These are phyloP conservation scores for Picus viridis DNA, from an alignment of 2,797 vertebrate genomes.

Conservation along the genomic window DNA sequence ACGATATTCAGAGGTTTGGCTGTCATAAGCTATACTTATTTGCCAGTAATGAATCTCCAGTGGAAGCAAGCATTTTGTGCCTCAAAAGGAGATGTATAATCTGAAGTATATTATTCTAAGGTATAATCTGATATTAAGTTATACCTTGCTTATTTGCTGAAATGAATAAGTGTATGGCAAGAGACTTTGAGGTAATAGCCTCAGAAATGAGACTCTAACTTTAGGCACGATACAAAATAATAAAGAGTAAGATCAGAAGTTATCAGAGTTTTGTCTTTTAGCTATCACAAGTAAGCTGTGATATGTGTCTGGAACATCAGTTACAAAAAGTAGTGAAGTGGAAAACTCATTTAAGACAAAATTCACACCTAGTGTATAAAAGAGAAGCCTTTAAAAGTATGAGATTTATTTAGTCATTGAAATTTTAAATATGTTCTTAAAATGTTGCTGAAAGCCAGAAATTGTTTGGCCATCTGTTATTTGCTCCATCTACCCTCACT, in stretches of 20 bases:
- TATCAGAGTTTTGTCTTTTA: neutral
- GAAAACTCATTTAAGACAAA: neutral
- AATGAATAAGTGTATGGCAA: conserved; percentile 44
- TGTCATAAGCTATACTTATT: neutral
- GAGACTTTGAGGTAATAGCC: conserved; percentile 9
- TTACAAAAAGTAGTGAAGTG: neutral
- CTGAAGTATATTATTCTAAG: neutral
- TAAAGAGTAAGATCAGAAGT: neutral
- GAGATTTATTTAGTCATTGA: neutral
- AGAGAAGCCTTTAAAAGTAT: neutral
- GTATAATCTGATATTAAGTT: neutral
- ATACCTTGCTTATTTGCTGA: neutral
- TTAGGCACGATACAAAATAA: neutral
- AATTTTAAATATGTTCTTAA: neutral
- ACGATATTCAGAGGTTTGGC: neutral
- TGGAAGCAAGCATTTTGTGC: neutral
- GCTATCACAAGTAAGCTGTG: fast-evolving
- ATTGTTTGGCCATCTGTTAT: neutral
- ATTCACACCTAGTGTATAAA: neutral
- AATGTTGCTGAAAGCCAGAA: neutral
- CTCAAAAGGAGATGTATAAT: neutral
- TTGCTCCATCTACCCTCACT: neutral
- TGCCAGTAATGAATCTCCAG: neutral
- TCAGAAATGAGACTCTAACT: neutral
- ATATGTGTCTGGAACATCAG: neutral